A percentile compares a stretch with the other conserved stretches of the same genome.
phyloP scores from a whole-genome alignment of 2,113 vertebrate genomes.

The Puffinus mauretanicus region DNA sequence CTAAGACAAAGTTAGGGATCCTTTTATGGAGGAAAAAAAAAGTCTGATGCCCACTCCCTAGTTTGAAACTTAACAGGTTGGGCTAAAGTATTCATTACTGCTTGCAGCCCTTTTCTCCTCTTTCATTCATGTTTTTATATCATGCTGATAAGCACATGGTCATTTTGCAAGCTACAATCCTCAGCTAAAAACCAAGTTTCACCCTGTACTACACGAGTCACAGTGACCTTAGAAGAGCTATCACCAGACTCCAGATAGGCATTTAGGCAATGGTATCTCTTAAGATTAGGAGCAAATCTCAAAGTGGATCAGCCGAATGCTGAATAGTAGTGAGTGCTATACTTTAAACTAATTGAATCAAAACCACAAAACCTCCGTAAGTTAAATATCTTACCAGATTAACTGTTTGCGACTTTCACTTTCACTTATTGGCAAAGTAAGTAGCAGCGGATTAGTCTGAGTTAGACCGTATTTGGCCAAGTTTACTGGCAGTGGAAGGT shows the following conservation, averaged over 20 bases:
- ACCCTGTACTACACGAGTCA: background rate
- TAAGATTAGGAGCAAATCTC: background rate
- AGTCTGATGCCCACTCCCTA: background rate
- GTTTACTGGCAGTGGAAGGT: background rate
- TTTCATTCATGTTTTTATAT: background rate
- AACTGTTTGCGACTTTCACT: background rate
- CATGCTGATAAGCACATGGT: background rate
- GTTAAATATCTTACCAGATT: background rate
- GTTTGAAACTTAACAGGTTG: background rate
- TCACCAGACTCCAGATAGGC: background rate
- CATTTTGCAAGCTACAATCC: background rate
- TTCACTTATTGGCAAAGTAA: background rate
- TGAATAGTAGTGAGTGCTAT: fast-evolving
- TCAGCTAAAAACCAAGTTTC: background rate
- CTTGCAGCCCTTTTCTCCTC: background rate
- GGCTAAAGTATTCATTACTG: background rate
- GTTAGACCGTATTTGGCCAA: background rate
- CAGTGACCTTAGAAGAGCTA: background rate
- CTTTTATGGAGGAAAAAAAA: background rate
- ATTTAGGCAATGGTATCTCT: background rate
- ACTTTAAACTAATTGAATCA: background rate
- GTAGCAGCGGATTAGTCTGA: background rate
- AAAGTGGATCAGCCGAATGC: background rate
- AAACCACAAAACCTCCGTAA: background rate
- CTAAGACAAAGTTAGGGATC: background rate